These are phyloP conservation scores for Chrysotoxum bicinctum DNA, from an alignment of 2,888 invertebrate species.

Conservation along the genomic window DNA sequence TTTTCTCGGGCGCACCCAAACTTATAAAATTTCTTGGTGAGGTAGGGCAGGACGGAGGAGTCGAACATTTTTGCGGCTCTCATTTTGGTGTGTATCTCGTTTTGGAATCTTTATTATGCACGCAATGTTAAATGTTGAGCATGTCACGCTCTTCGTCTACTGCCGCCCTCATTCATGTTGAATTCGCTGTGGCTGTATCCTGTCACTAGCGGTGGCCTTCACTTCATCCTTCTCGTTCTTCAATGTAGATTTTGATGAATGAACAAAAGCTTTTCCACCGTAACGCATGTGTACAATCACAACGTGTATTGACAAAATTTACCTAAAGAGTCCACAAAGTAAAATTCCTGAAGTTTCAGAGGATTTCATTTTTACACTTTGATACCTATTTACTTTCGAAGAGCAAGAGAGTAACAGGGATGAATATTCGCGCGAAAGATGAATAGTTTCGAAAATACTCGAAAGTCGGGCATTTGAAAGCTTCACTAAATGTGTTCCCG, in stretches of 20 bases:
- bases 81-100: slow-evolving; percentile 37
- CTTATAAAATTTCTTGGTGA: slow-evolving; percentile 52
- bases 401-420: too few relatives aligned
- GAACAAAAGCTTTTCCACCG: slow-evolving; percentile 73
- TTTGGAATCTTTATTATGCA: slow-evolving; percentile 26
- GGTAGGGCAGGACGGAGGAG: slow-evolving; percentile 50
- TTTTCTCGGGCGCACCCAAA: slow-evolving; percentile 39
- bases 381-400: too few relatives aligned
- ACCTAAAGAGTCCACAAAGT: neutral
- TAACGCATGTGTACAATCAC: slow-evolving; percentile 49
- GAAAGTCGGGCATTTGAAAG: too few relatives aligned
- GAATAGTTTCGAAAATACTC: too few relatives aligned
- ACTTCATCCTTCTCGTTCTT: slow-evolving; percentile 6
- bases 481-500: too few relatives aligned
- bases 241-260: slow-evolving; percentile 74
- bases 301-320: neutral
- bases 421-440: too few relatives aligned
- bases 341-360: slow-evolving; percentile 10
- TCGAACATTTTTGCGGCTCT: neutral
- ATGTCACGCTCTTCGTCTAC: slow-evolving; percentile 5
- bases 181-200: slow-evolving; percentile 15
- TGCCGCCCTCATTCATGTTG: slow-evolving; percentile 40
- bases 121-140: slow-evolving; percentile 48
- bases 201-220: slow-evolving; percentile 35
- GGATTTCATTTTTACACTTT: neutral